Evolutionary conservation across 2,888 invertebrate species (phyloP).

Genomic region (Trissonchulus latispiculum): DNA sequence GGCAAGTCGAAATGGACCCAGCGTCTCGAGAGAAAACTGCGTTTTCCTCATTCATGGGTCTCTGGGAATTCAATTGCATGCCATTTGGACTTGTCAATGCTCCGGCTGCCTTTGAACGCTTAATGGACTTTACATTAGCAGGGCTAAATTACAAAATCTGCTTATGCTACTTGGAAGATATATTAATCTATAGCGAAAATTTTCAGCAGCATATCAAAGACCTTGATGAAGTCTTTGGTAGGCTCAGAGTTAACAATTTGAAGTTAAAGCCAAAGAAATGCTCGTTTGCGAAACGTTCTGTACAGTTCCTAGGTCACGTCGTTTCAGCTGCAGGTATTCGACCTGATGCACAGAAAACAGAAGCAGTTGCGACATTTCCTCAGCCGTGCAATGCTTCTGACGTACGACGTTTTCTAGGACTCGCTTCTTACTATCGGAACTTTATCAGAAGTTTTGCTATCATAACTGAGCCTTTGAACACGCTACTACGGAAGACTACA

Average conservation of each 20-base stretch:
- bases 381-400: not conserved
- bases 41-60: not conserved
- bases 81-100: too few species aligned
- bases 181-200: not conserved
- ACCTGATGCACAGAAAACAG: conserved; percentile 2
- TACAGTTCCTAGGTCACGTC: conserved; percentile 7
- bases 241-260: not conserved
- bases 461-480: conserved; percentile 13
- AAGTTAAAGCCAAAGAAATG: conserved; percentile 13
- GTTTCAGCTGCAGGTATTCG: not conserved
- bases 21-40: conserved; percentile 15
- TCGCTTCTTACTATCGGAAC: conserved; percentile 14
- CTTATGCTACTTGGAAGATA: conserved; percentile 6
- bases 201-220: conserved; percentile 1
- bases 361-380: not conserved
- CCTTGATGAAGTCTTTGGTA: not conserved
- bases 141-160: conserved; percentile 1
- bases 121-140: too few species aligned
- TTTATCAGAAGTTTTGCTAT: conserved; percentile 12
- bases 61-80: too few species aligned
- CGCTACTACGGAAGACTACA: not conserved
- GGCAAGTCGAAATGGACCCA: too few species aligned
- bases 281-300: not conserved
- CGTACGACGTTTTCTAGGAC: conserved; percentile 12
- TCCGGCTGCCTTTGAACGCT: too few species aligned